These are phyloP conservation scores for Hyperoplus lanceolatus DNA, from an alignment of 2,797 vertebrate species.

Conservation along the genomic window DNA sequence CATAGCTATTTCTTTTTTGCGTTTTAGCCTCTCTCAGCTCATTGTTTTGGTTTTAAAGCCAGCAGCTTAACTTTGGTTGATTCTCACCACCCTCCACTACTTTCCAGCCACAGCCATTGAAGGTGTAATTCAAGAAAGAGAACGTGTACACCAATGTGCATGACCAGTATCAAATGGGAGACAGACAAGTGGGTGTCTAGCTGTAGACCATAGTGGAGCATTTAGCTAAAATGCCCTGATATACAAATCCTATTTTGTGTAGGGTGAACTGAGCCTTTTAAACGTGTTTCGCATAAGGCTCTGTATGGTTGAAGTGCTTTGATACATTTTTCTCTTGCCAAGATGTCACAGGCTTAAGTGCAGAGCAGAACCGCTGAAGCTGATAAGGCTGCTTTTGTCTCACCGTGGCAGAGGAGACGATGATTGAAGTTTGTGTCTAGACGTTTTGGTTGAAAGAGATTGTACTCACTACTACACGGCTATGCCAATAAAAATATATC, in stretches of 20 bases:
- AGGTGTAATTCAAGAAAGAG: too few species aligned
- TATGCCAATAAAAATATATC: slow-evolving; percentile 17
- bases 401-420: not conserved
- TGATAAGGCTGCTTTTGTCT: not conserved
- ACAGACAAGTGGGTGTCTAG: not conserved
- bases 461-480: not conserved
- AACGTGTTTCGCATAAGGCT: not conserved
- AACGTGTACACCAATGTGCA: not conserved
- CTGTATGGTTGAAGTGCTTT: too few species aligned
- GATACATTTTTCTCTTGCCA: too few species aligned
- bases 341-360: not conserved
- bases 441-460: not conserved
- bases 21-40: not conserved
- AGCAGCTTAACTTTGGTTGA: not conserved
- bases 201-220: not conserved
- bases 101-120: not conserved
- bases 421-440: not conserved
- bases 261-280: slow-evolving; percentile 4
- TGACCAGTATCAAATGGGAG: not conserved
- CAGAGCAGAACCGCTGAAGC: slow-evolving; percentile 6
- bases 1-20: not conserved
- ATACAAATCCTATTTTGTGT: not conserved
- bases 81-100: not conserved
- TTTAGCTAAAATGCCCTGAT: not conserved
- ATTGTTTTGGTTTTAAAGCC: not conserved